A percentile compares a stretch with the other conserved stretches of the same genome.
These are phyloP conservation scores for Meriones unguiculatus DNA, from an alignment of 2,113 vertebrate genomes.

Conservation along the genomic window DNA sequence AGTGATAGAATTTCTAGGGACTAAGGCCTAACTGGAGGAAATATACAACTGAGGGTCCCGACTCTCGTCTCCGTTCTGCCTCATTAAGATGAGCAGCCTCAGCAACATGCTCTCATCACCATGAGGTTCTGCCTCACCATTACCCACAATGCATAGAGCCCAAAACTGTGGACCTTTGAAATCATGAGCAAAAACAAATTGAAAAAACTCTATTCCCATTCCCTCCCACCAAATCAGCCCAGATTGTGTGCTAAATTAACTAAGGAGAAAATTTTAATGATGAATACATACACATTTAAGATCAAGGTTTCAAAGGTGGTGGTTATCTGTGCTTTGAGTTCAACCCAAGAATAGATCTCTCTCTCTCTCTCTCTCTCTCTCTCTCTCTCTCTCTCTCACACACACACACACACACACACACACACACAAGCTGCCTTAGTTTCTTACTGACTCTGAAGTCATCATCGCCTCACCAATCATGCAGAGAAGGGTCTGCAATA, in stretches of 20 bases:
- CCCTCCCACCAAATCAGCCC: background rate
- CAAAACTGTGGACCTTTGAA: background rate
- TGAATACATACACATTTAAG: background rate
- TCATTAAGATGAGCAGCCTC: background rate
- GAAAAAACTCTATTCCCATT: no score
- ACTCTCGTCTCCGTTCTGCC: background rate
- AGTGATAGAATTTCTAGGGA: background rate
- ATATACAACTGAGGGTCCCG: background rate
- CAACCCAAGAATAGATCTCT: background rate
- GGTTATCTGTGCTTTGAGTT: background rate
- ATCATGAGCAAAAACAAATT: background rate
- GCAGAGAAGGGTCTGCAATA: no score
- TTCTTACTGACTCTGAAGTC: background rate
- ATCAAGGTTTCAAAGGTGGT: background rate
- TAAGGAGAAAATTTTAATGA: background rate
- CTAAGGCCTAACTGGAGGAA: background rate
- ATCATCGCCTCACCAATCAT: no score
- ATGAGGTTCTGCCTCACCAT: background rate
- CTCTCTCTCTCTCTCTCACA: no score
- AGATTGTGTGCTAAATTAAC: background rate
- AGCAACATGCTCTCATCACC: background rate
- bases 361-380: no score
- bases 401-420: no score
- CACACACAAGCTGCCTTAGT: no score
- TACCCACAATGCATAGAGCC: background rate